A percentile compares a stretch with the other conserved stretches of the same genome.
phyloP scores from a whole-genome alignment of 1,140 invertebrate genomes.

The Schlechtendalia chinensis region DNA sequence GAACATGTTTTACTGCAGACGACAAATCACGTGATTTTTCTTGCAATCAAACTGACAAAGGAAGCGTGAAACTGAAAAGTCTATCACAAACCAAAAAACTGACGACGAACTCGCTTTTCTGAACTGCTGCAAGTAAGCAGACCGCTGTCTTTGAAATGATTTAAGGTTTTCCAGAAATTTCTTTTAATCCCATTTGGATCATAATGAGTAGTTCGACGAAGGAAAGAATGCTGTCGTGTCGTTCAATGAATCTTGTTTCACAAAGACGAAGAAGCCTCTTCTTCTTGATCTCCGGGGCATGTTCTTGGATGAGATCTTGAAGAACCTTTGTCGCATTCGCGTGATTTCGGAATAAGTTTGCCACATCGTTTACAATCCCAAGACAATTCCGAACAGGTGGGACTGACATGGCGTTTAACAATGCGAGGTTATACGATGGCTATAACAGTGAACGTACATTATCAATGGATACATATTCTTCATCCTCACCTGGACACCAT shows the following conservation, averaged over 20 bases:
- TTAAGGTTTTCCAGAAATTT: neutral
- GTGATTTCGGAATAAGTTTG: neutral
- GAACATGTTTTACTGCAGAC: too few relatives aligned
- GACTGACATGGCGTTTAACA: constrained; percentile 37
- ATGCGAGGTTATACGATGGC: constrained; percentile 54
- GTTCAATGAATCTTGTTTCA: too few relatives aligned
- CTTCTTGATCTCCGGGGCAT: neutral
- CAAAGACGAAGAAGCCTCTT: constrained; percentile 2
- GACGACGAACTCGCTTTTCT: neutral
- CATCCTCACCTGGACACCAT: too few relatives aligned
- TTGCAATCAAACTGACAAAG: neutral
- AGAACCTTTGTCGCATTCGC: neutral
- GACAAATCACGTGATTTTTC: neutral
- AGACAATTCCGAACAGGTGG: neutral
- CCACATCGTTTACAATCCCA: neutral
- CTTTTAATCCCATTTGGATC: neutral
- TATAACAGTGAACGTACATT: too few relatives aligned
- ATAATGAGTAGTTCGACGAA: neutral
- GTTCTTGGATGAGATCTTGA: too few relatives aligned
- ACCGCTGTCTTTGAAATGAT: neutral
- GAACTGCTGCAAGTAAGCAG: too few relatives aligned
- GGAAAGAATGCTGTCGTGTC: neutral
- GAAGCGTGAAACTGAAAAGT: neutral
- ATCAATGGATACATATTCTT: too few relatives aligned
- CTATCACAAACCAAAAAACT: neutral